Evolutionary conservation across 2,888 invertebrate genomes (phyloP), one percentile per base, ranked within the genome.

Genomic region (Phymatocera aterrima): DNA sequence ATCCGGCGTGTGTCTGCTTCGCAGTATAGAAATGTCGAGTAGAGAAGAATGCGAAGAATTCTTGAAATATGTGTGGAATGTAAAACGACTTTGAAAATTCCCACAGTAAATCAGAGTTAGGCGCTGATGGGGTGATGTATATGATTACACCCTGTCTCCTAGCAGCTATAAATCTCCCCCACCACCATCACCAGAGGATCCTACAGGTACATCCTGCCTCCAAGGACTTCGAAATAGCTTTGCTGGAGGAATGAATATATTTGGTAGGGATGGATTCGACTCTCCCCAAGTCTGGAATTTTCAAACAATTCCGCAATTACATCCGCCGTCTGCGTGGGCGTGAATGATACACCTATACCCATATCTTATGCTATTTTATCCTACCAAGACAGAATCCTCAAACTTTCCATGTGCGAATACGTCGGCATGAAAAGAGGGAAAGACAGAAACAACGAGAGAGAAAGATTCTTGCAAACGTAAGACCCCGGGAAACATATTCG

Each of bases 91-190:
- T 86, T 87, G 83, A 83, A 87, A 87, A 89, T 90, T 90, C 90
- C 86, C 90, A 90, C 90, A 88, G 89, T 90, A 90, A 90, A 90
- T 90, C 90, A 90, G 86, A 83, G 88, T 87, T 88, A 86, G 80
- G 89, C 88, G 88, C 88, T 89, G 89, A 89, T 87, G 87, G 90
- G 88, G 88, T 89, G 90, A 90, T 89, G 89, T 86, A 89, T 89
- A 89, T 90, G 90, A 90, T 90, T 90, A 90, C 89, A 89, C 87
- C 88, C 88, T 90, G 90, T 89, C 90, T 88, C 88, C 83, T 85
- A 86, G 82, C 84, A 85, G 86, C 89, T 86, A 90, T 90, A 90
- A 90, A 90, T 81, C 80, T 82, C 83, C 83, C 83, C 84, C 81
- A 80, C 79, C 79, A 80, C 81, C 78, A 83, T 81, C 83, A 84